Evolutionary conservation across 1,140 invertebrate genomes (phyloP), one percentile per base, ranked within the genome.

Genomic region (Aphidius gifuensis): DNA sequence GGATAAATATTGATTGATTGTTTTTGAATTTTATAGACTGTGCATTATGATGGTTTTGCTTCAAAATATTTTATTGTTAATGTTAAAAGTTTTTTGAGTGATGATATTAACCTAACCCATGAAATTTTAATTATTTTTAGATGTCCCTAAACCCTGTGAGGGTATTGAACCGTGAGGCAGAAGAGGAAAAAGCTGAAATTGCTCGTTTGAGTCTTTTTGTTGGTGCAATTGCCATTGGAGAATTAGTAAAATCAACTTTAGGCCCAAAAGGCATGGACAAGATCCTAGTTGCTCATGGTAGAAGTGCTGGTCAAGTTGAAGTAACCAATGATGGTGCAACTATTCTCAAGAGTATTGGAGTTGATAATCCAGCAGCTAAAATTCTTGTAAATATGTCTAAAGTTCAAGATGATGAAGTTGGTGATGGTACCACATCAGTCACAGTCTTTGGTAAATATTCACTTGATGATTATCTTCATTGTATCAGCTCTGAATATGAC

Each of bases 221-320:
- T 69, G 97, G 97, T 49, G 97, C 96, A 32, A 98, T 98, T 74
- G 95, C 97, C 5, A 97, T 99, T 74, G 98, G 97, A 16, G 98
- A 99, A 82, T 83, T 99, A 51, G 92, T 99, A 0, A 99, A 99
- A 79, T 96, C 93, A 62, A 99, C 98, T 9, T 83, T 99, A 9
- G 98, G 98, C 16, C 98, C 98, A 11, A 99, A 99, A 83, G 97
- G 98, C 75, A 99, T 99, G 98, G 97, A 99, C 79, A 99, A 99
- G 85, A 98, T 99, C 72, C 82, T 99, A 8, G 88, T 97, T n/a
- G 87, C 92, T 48, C 84, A 86, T 69, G 90, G 93, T 16, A 85
- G 92, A 67, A 90, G 88, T 76, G 85, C 89, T 71, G 92, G 95
- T 47, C 72, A 90, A 79, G 91, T 99, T 59, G 91, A 97, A 82